Base-by-base conservation (phyloP, 2,113 vertebrate genomes). In the Lichenostomus cassidix region DNA sequence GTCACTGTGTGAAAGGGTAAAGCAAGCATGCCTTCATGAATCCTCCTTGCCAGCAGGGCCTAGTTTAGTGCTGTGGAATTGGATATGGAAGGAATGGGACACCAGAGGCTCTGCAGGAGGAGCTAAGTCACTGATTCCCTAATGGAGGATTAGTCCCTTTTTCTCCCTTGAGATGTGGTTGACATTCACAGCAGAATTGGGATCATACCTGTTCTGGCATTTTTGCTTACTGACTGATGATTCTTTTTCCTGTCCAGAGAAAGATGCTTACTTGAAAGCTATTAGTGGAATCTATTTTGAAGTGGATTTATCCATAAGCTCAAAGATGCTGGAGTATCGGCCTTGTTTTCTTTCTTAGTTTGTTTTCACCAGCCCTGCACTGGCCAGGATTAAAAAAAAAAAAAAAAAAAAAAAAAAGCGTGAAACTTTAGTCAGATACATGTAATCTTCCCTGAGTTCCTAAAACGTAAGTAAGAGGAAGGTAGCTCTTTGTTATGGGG, bases 1-100 rank as follows among this genome's bases (percentile, higher is more conserved):
- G 82, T 80, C 47, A 41, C 87, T 77, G 50, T 89, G 87, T 83
- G 71, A 86, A 73, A 90, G 93, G 58, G 41, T 50, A 35, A 77
- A 70, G 75, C 42, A 60, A 58, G 7, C 18, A 13, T 44, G n/a
- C 27, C 49, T 75, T 56, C 2, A 0, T 4, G 46, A 79, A 16
- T 4, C 16, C 49, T 80, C 21, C 69, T 55, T 90, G 33, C 62
- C 13, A 5, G 28, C 44, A 50, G 70, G 31, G 58, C 77, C 73
- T 76, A 14, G 12, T 58, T 37, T 62, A 41, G 42, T 59, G 47
- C 67, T 42, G 10, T 59, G 68, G 29, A 67, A 31, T 58, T 1
- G 4, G 53, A 35, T 8, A 4, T 0, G 0, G 79, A 82, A 46
- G 37, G 23, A 12, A 64, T 0, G 1, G 59, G 52, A 74, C 23